A percentile compares a stretch with the other conserved stretches of the same genome.
These are phyloP conservation scores for Micromesistius poutassou DNA, from an alignment of 2,797 vertebrate genomes.

Conservation along the genomic window DNA sequence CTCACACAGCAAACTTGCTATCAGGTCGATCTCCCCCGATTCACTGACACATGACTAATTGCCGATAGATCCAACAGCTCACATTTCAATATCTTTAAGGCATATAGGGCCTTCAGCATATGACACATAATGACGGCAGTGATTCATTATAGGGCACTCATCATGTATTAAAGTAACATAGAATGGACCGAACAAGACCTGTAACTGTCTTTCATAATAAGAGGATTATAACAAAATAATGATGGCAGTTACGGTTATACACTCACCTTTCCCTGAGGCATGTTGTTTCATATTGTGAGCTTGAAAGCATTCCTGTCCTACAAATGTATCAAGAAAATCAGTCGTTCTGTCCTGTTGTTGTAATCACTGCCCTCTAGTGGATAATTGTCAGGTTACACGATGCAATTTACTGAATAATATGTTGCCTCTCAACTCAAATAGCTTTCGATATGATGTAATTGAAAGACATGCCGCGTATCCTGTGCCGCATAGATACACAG, in stretches of 20 bases:
- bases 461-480: background rate
- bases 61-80: slow-evolving; percentile 15
- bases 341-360: background rate
- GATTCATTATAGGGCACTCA: background rate
- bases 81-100: background rate
- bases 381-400: background rate
- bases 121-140: background rate
- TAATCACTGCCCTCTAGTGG: slow-evolving; percentile 3
- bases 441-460: background rate
- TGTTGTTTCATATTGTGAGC: background rate
- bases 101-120: background rate
- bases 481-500: background rate
- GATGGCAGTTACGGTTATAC: background rate
- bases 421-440: background rate
- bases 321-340: background rate
- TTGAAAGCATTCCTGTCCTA: slow-evolving; percentile 1
- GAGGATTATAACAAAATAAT: background rate
- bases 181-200: background rate
- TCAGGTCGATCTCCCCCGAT: slow-evolving; percentile 41
- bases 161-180: too few species aligned
- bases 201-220: background rate
- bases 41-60: slow-evolving; percentile 23
- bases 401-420: background rate
- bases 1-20: background rate
- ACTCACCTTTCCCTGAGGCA: background rate